Percentiles rank a stretch among this genome's conserved stretches.
These are phyloP conservation scores for Myotis yumanensis DNA, from an alignment of 2,113 vertebrate genomes.

Conservation along the genomic window DNA sequence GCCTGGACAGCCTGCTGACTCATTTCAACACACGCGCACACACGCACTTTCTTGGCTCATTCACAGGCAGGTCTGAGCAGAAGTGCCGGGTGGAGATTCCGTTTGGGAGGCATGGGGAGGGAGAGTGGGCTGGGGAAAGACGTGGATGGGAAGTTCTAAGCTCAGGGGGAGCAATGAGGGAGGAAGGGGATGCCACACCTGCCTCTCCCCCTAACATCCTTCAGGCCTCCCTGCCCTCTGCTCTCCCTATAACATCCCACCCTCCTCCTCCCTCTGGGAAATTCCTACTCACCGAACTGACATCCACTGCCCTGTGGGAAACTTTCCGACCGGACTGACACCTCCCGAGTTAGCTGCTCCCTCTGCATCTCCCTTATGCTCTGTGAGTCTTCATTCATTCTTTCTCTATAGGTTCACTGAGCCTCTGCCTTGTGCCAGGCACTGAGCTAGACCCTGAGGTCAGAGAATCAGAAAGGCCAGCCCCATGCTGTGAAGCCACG, in stretches of 20 bases:
- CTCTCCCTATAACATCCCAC: background rate
- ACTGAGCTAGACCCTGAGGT: background rate
- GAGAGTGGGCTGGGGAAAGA: background rate
- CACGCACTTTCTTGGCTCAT: background rate
- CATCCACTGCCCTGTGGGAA: accelerated
- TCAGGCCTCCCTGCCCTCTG: too few species aligned
- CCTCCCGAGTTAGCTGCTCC: background rate
- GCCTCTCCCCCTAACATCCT: too few species aligned
- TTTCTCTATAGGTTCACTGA: accelerated
- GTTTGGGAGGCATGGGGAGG: background rate
- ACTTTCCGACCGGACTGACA: background rate
- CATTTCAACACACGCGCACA: background rate
- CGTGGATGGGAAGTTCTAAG: background rate
- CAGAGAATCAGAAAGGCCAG: background rate
- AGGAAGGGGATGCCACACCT: accelerated
- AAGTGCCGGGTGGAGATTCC: background rate
- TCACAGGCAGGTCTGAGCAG: constrained; percentile 16
- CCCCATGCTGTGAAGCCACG: accelerated
- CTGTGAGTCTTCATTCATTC: background rate
- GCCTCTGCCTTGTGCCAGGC: background rate
- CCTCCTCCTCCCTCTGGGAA: background rate
- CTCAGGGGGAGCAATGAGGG: accelerated
- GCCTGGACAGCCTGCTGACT: constrained; percentile 48
- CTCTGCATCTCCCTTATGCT: accelerated
- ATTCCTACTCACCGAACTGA: background rate